Evolutionary conservation across 1,140 invertebrate species (phyloP).

Genomic region (Latrodectus geometricus): DNA sequence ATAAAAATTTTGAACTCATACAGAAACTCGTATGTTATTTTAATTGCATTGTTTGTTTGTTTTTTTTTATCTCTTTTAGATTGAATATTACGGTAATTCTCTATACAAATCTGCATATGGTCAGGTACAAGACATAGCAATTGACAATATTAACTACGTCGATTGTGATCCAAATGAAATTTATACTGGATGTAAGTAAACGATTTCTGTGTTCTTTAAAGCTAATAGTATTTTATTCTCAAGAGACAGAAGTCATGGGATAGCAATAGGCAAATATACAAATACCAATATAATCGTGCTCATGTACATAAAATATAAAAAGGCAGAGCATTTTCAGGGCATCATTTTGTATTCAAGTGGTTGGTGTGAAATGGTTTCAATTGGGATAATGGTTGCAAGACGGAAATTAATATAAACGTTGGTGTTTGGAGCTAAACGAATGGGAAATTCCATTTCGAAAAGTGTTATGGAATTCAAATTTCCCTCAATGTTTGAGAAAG

Average conservation of each 20-base stretch:
- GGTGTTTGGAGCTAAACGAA: background rate
- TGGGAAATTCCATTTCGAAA: background rate
- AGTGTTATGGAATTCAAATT: too few species aligned
- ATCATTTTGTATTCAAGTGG: too few species aligned
- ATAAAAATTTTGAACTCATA: background rate
- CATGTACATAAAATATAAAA: too few species aligned
- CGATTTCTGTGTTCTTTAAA: background rate
- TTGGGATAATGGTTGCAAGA: background rate
- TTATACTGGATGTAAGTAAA: constrained; percentile 15
- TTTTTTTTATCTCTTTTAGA: background rate
- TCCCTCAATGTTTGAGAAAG: background rate
- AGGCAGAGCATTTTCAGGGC: too few species aligned
- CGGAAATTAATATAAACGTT: background rate
- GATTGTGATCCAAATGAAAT: constrained; percentile 34
- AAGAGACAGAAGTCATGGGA: too few species aligned
- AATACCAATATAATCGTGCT: too few species aligned
- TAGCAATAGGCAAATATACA: too few species aligned
- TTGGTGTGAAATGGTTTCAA: background rate
- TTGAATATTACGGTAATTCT: constrained; percentile 10
- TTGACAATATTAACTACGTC: constrained; percentile 51
- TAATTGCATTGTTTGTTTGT: background rate
- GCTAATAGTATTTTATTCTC: background rate
- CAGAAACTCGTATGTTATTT: background rate
- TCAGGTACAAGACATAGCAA: constrained; percentile 25
- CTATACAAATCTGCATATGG: background rate